These are phyloP conservation scores for Ormyrus thymus DNA, from an alignment of 2,888 invertebrate species.

Conservation along the genomic window DNA sequence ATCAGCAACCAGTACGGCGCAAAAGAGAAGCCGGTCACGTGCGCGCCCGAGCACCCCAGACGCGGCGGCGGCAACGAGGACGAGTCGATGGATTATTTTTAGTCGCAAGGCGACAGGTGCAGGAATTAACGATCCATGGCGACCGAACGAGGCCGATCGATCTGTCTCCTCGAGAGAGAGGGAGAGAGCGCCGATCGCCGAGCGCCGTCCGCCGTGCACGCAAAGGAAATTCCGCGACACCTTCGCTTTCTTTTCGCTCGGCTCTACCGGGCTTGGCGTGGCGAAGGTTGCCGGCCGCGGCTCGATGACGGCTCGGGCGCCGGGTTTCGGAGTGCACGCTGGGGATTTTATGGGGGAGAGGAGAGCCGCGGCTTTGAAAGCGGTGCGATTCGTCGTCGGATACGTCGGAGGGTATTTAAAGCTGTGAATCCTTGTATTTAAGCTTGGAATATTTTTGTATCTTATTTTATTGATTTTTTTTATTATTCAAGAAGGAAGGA, in stretches of 20 bases:
- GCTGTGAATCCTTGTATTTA: no score
- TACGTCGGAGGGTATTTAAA: no score
- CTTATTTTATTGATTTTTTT: no score
- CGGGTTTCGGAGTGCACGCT: no score
- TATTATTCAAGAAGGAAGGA: no score
- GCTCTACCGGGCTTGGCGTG: neutral
- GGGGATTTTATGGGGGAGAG: no score
- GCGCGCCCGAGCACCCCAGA: neutral
- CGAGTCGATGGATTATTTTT: slow-evolving; percentile 64
- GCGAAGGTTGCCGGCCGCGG: no score
- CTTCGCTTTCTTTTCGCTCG: neutral
- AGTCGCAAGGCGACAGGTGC: slow-evolving; percentile 56
- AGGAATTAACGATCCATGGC: slow-evolving; percentile 61
- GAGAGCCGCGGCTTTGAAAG: no score
- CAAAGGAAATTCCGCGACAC: slow-evolving; percentile 24
- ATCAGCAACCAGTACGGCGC: neutral
- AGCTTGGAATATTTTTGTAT: no score
- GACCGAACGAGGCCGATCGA: slow-evolving; percentile 59
- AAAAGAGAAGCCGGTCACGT: neutral
- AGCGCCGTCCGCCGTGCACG: no score
- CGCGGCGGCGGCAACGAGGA: slow-evolving; percentile 55
- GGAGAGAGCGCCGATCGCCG: slow-evolving; percentile 11
- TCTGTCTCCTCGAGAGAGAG: slow-evolving; percentile 44
- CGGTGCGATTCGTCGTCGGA: no score
- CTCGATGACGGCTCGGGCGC: no score